Base-by-base conservation (phyloP, 2,888 invertebrate genomes). In the Temnothorax ravouxi region DNA sequence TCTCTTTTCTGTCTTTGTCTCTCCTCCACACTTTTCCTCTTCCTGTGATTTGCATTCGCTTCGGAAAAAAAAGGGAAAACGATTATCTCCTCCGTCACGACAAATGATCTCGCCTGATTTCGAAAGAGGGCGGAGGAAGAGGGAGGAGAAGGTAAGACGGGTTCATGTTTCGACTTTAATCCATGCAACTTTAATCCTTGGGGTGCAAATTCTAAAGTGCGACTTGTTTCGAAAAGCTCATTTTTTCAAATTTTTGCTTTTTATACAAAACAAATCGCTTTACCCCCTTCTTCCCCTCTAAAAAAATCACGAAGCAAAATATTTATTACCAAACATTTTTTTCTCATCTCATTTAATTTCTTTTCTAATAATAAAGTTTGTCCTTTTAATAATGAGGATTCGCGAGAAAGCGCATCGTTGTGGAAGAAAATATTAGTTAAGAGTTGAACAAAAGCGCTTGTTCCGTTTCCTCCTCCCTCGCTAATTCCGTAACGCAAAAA, bases 11-110 rank as follows among this genome's bases (percentile, higher is more conserved):
- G 29, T 15, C 50, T 15, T 18, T 62, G 18, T 41, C 64, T 64
- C 64, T 52, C 34, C 62, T 21, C 18, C 38, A 3, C 50, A 25
- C 61, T 47, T 34, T 61, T 38, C 34, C 21, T 64, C 64, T 64
- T 13, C 50, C 59, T 82, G 61, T 75, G 82, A 84, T 84, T 82
- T 83, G 69, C 62, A 59, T 83, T 84, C 50, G 61, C 52, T 84
- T 80, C 61, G 69, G 18, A 64, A 71, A 76, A 75, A 69, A 84
- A 71, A 21, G 47, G 38, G 47, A 41, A 72, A 52, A 74, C 67
- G 52, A 81, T 84, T 75, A 84, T 61, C 44, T 74, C 41, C 59
- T 50, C n/a, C 74, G 67, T 74, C 74, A 54, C 74, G 67, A 81
- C 67, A 81, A 81, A 84, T 81, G 67, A 81, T 56, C 61, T 44